A percentile compares a stretch with the other conserved stretches of the same genome.
phyloP scores from a whole-genome alignment of 2,113 vertebrate species.

The Paradoxurus hermaphroditus region DNA sequence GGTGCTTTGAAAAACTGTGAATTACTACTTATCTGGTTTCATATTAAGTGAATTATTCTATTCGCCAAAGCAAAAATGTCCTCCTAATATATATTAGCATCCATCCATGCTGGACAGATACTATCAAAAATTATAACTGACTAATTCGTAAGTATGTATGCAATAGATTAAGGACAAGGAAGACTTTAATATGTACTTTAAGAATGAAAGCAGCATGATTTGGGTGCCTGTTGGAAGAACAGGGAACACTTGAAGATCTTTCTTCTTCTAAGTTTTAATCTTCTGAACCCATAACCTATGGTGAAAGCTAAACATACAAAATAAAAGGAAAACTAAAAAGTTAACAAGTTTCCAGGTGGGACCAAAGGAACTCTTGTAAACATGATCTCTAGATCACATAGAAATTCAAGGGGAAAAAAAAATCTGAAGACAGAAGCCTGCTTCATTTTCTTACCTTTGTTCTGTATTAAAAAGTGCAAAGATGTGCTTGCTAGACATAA shows the following conservation, averaged over 20 bases:
- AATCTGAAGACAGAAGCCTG: neutral
- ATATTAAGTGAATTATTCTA: neutral
- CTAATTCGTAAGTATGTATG: neutral
- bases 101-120: neutral
- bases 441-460: constrained; percentile 85
- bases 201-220: neutral
- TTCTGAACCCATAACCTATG: neutral
- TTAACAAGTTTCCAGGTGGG: neutral
- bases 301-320: neutral
- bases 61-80: neutral
- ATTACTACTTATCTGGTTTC: neutral
- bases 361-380: neutral
- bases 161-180: neutral
- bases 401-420: neutral
- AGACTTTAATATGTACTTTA: neutral
- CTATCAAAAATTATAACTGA: neutral
- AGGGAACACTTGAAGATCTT: neutral
- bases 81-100: neutral
- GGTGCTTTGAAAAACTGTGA: neutral
- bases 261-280: neutral
- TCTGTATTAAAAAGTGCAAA: constrained; percentile 92
- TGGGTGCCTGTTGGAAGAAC: neutral
- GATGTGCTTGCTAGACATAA: constrained; percentile 90
- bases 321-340: neutral
- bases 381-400: neutral